Evolutionary conservation across 1,140 invertebrate genomes (phyloP).

Genomic region (Solenopsis fugax): DNA sequence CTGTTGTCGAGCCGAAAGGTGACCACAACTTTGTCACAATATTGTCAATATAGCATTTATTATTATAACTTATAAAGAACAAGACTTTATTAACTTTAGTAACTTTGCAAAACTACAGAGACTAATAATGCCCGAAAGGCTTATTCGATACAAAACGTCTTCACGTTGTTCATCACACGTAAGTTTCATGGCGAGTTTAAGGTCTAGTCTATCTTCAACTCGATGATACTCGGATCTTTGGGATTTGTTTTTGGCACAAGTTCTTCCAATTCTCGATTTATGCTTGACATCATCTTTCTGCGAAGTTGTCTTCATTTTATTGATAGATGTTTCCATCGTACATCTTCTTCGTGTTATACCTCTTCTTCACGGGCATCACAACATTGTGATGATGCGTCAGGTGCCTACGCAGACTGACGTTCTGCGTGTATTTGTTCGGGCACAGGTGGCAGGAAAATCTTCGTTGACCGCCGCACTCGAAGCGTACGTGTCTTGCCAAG

Average conservation of each 20-base stretch:
- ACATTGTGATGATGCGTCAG: constrained; percentile 77
- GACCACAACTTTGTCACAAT: background rate
- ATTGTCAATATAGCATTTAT: background rate
- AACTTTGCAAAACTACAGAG: constrained; percentile 10
- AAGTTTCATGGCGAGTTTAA: background rate
- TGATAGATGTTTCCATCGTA: constrained; percentile 22
- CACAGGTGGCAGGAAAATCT: constrained; percentile 85
- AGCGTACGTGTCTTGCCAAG: constrained; percentile 86
- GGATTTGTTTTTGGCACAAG: background rate
- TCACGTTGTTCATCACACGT: too few relatives aligned
- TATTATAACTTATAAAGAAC: background rate
- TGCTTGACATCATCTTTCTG: background rate
- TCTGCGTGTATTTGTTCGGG: constrained; percentile 84
- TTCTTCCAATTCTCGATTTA: background rate
- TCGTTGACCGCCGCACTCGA: constrained; percentile 86
- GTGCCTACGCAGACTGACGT: constrained; percentile 83
- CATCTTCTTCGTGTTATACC: background rate
- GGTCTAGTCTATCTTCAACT: constrained; percentile 11
- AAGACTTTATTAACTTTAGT: constrained; percentile 11
- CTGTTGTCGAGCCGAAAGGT: background rate
- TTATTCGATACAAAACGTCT: background rate
- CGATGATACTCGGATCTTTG: constrained; percentile 6
- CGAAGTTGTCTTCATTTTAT: constrained; percentile 11
- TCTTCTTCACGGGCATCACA: constrained; percentile 32
- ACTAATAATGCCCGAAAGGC: background rate